Conservation (phyloP, 2,888 invertebrate genomes). For the Cantharis lateralis region DNA sequence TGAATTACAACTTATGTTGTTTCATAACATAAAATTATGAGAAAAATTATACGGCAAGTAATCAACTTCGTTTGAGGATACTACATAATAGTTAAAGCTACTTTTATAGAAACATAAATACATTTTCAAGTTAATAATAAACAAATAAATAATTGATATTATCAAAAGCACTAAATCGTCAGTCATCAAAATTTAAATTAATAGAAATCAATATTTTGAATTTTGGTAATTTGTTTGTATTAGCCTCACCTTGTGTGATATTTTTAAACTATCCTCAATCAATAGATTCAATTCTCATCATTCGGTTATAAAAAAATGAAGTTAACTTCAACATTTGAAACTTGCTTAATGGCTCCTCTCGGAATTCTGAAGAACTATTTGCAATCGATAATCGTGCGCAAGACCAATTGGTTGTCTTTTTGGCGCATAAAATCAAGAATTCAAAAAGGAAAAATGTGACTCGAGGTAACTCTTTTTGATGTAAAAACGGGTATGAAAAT, state of each 20-base stretch:
- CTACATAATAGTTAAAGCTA: too few relatives aligned
- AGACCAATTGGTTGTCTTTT: not conserved
- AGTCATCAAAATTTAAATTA: not conserved
- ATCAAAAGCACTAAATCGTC: not conserved
- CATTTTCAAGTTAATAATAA: not conserved
- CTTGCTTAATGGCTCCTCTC: not conserved
- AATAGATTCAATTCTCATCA: not conserved
- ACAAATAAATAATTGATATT: not conserved
- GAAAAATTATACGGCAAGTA: too few relatives aligned
- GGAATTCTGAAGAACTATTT: not conserved
- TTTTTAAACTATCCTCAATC: not conserved
- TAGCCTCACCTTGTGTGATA: not conserved
- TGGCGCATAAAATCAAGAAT: not conserved
- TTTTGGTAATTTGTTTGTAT: not conserved
- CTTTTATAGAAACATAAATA: too few relatives aligned
- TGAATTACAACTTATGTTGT: not conserved
- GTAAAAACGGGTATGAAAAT: not conserved
- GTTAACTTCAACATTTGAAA: not conserved
- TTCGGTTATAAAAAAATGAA: not conserved
- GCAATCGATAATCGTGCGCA: not conserved
- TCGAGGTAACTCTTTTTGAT: not conserved
- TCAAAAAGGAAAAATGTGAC: not conserved
- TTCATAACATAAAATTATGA: not conserved
- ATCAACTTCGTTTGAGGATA: too few relatives aligned
- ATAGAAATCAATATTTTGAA: not conserved